Evolutionary conservation across 2,113 vertebrate species (phyloP), one percentile per base, ranked within the genome.

Genomic region (Rhegmatorhina hoffmannsi): DNA sequence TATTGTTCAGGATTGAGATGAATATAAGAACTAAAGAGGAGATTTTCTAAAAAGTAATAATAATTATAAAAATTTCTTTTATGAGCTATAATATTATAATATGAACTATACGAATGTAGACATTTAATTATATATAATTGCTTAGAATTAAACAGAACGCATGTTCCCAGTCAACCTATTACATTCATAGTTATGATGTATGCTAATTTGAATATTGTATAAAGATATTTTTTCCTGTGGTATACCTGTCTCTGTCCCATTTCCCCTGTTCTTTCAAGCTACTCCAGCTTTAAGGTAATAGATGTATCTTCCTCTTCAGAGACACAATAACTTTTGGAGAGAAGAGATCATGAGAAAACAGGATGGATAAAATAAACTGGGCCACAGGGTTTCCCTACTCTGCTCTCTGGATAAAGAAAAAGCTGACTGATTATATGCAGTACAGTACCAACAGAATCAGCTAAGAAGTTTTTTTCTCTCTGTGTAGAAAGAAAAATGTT

Each of bases 401-500:
- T 52, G 17, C 8, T 38, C 87, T 87, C 62, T 62, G n/a, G 5
- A 75, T 21, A 68, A 63, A 64, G 29, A 7, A 73, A 91, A 90
- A 91, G 7, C 14, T 79, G 17, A 5, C 4, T 92, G 66, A 60
- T 82, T 85, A 52, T 62, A 80, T 62, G 85, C 47, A 38, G 29
- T 55, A 43, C 14, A 29, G 26, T 58, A 73, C 12, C 20, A 79
- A 16, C 33, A 83, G 11, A 76, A 29, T 10, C 29, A 91, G 63
- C 25, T 58, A 46, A 72, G 38, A 53, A 53, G 7, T 17, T 24
- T 26, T 88, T 90, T 84, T 43, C 8, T 82, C 29, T 55, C 5
- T 66, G 34, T 84, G 53, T 36, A 43, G 40, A 66, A 40, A 93
- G 77, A 92, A 95, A 93, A 94, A 96, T 81, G 80, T 86, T 84